A percentile compares a stretch with the other conserved stretches of the same genome.
Conservation (phyloP, 2,797 vertebrate genomes). For the Thripadectes ignobilis region DNA sequence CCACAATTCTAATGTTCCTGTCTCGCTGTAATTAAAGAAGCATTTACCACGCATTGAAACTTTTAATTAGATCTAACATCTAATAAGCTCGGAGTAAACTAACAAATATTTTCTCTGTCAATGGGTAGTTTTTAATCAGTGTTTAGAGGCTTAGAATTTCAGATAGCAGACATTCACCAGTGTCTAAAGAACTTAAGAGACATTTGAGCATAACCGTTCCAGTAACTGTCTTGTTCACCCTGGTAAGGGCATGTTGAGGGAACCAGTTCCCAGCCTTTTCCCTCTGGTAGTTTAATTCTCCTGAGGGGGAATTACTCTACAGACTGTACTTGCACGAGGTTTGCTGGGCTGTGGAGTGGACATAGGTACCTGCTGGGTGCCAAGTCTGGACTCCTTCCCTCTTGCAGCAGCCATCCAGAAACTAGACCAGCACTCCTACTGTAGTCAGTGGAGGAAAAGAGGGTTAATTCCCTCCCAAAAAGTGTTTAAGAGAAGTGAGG, state of each 20-base stretch:
- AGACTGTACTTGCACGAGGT: not conserved
- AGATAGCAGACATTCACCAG: not conserved
- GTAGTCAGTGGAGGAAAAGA: not conserved
- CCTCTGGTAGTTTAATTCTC: not conserved
- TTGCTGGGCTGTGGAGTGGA: not conserved
- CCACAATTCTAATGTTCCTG: constrained; percentile 66
- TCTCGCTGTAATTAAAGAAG: constrained; percentile 71
- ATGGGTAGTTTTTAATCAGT: constrained; percentile 49
- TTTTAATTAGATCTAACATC: constrained; percentile 73
- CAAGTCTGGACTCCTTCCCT: not conserved
- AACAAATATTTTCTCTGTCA: constrained; percentile 67
- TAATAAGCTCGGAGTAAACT: constrained; percentile 71
- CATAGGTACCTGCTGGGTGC: not conserved
- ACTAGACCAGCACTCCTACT: not conserved
- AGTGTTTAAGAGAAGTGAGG: not conserved
- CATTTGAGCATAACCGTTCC: not conserved
- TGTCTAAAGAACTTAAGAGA: not conserved
- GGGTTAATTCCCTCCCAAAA: not conserved
- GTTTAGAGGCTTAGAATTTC: constrained; percentile 28
- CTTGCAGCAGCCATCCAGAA: not conserved
- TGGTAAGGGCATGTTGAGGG: accelerated
- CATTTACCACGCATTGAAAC: constrained; percentile 67
- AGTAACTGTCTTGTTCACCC: not conserved
- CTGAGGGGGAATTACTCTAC: not conserved
- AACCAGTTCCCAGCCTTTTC: not conserved